These are phyloP conservation scores for Hylyphantes graminicola DNA, from an alignment of 1,140 invertebrate genomes.

Conservation along the genomic window DNA sequence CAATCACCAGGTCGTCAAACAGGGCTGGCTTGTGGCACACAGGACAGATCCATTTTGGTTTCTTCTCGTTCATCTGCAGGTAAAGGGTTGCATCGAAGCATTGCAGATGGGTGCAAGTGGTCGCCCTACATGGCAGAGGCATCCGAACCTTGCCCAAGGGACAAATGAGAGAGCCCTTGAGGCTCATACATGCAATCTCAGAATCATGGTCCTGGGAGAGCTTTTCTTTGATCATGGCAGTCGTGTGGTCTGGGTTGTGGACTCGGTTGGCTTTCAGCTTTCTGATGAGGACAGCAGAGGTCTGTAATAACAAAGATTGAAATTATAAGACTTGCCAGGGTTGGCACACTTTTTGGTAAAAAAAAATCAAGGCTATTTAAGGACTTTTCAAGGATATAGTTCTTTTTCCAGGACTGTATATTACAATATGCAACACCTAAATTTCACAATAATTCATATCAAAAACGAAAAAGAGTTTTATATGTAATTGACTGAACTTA, in stretches of 20 bases:
- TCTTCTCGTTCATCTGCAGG: slow-evolving; percentile 99
- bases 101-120: slow-evolving; percentile 96
- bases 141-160: slow-evolving; percentile 94
- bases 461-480: no score
- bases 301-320: no score
- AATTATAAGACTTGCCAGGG: no score
- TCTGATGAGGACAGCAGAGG: slow-evolving; percentile 79
- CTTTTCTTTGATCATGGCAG: slow-evolving; percentile 83
- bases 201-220: slow-evolving; percentile 90
- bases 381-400: no score
- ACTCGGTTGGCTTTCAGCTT: slow-evolving; percentile 84
- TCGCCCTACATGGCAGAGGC: slow-evolving; percentile 87
- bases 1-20: slow-evolving; percentile 91
- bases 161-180: slow-evolving; percentile 87
- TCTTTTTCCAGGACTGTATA: no score
- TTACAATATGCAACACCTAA: no score
- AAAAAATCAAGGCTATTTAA: no score
- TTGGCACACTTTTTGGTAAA: no score
- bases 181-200: slow-evolving; percentile 93
- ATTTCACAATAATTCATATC: no score
- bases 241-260: slow-evolving; percentile 59
- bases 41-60: no score
- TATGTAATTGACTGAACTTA: no score
- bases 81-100: slow-evolving; percentile 96
- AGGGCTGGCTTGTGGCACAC: slow-evolving; percentile 92